These are phyloP conservation scores for Dermatemys mawii DNA, from an alignment of 2,113 vertebrate species.

Conservation along the genomic window DNA sequence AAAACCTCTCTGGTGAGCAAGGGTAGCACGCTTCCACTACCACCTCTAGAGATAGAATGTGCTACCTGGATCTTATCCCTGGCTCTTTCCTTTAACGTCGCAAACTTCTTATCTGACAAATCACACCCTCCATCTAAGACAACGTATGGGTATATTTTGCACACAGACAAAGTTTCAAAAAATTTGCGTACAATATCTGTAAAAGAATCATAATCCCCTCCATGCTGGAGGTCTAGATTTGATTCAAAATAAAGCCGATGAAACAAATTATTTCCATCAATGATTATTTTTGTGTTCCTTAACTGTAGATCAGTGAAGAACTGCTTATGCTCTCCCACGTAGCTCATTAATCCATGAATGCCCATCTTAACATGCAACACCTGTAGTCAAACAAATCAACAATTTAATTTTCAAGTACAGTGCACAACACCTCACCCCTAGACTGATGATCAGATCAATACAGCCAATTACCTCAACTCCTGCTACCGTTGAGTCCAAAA, in stretches of 20 bases:
- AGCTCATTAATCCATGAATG: conserved; percentile 87
- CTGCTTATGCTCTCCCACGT: conserved; percentile 81
- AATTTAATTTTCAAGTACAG: not conserved
- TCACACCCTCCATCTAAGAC: conserved; percentile 92
- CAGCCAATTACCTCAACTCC: not conserved
- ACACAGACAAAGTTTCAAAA: conserved; percentile 82
- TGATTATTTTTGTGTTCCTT: conserved; percentile 84
- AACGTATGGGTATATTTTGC: conserved; percentile 86
- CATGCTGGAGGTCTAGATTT: conserved; percentile 82
- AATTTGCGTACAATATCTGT: conserved; percentile 77
- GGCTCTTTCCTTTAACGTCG: conserved; percentile 82
- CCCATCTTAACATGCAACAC: conserved; percentile 80
- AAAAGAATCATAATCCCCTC: conserved; percentile 91
- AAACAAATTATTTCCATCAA: conserved; percentile 92
- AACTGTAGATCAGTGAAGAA: conserved; percentile 86
- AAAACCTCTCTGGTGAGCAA: conserved; percentile 86
- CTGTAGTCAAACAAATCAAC: conserved; percentile 39
- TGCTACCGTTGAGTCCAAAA: not conserved
- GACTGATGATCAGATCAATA: not conserved
- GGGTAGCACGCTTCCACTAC: conserved; percentile 81
- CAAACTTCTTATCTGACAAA: conserved; percentile 88
- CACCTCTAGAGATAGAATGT: conserved; percentile 78
- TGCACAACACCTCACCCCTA: not conserved
- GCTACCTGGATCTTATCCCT: conserved; percentile 85
- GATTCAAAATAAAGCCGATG: conserved; percentile 85